Base-by-base conservation (phyloP, 2,113 vertebrate genomes). In the Diadophis punctatus region DNA sequence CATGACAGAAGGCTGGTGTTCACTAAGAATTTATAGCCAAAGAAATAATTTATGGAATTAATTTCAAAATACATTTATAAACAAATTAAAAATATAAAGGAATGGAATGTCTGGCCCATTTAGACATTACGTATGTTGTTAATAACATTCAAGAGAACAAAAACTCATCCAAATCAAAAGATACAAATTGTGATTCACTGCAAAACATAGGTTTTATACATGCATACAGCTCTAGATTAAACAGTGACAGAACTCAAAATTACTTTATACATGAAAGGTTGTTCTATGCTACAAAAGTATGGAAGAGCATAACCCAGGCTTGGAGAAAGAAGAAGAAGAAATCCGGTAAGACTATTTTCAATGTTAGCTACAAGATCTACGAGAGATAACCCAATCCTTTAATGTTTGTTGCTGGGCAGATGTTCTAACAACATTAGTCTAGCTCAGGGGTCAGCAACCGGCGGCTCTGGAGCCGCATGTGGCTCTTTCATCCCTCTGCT, bases 1-100 rank as follows among this genome's bases (percentile, higher is more conserved):
- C 18, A 51, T 30, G 0, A n/a, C 8, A 56, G 16, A 0, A 30
- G 9, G 3, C 1, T 18, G 12, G 51, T 43, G 2, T 49, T 14
- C 25, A 80, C 58, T 55, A 16, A 3, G 0, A 0, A 1, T 0
- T 9, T 1, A 0, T 3, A 6, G 2, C 18, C 10, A 92, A 87
- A 92, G 16, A 90, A 14, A 85, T 39, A 56, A 27, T 9, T 58
- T 0, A 3, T 89, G 30, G 53, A 52, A 92, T 34, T 10, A 34
- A 92, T 68, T 80, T 80, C 9, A 80, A 22, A 91, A 53, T 20
- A 89, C 58, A 1, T 25, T 48, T 92, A 20, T 56, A 93, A 93
- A 27, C 2, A 74, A 34, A 14, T 25, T 90, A 60, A 46, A 90
- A 52, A 86, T 30, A 84, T 53, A 23, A 56, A 6, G 49, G 39